These are phyloP conservation scores for Forbesichthys agassizii DNA, from an alignment of 2,113 vertebrate species.

Conservation along the genomic window DNA sequence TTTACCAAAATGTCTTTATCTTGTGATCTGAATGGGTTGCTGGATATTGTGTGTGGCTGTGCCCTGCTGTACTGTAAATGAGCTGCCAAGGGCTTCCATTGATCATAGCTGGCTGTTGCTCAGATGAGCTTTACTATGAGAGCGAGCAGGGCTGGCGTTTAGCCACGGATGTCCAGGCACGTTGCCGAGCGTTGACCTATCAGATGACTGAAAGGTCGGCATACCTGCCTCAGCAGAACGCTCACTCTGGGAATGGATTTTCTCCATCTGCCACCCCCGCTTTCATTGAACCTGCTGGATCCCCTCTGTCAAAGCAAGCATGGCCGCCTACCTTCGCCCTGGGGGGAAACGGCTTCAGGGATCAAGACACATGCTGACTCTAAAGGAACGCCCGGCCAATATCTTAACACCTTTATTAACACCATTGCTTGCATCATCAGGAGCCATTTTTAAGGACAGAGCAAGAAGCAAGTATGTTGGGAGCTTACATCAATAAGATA, in stretches of 20 bases:
- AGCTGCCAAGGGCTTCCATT: conserved; percentile 58
- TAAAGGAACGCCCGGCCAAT: conserved; percentile 61
- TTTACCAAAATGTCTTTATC: neutral
- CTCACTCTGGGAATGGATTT: conserved; percentile 75
- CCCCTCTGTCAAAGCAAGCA: conserved; percentile 53
- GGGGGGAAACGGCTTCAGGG: conserved; percentile 59
- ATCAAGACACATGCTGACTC: conserved; percentile 75
- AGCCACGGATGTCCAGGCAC: conserved; percentile 62
- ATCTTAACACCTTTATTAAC: conserved; percentile 67
- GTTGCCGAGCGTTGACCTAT: conserved; percentile 71
- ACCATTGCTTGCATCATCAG: conserved; percentile 50
- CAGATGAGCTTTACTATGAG: conserved; percentile 70
- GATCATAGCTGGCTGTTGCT: conserved; percentile 56
- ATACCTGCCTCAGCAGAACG: conserved; percentile 75
- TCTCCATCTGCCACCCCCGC: conserved; percentile 65
- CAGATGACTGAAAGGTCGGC: conserved; percentile 74
- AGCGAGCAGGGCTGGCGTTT: conserved; percentile 52
- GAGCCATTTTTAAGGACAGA: conserved; percentile 34
- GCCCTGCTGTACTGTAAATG: conserved; percentile 57
- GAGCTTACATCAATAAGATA: neutral
- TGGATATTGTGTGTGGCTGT: conserved; percentile 43
- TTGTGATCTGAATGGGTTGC: conserved; percentile 55
- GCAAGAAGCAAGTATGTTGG: conserved; percentile 16
- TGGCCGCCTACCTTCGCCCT: conserved; percentile 51
- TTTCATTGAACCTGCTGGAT: conserved; percentile 61